A percentile compares a stretch with the other conserved stretches of the same genome.
Conservation (phyloP, 2,888 invertebrate species). For the Zeuzera pyrina region DNA sequence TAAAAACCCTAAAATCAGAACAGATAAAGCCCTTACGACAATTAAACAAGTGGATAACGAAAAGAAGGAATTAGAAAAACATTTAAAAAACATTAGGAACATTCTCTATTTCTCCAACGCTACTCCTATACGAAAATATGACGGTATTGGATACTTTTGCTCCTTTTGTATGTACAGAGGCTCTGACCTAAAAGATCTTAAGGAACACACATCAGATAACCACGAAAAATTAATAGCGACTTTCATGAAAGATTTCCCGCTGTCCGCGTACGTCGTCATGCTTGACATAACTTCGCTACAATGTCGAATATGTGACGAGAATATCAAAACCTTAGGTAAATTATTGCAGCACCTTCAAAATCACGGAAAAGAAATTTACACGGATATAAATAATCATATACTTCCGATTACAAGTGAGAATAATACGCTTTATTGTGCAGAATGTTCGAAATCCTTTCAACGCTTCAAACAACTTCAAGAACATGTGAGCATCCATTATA, state of each 20-base stretch:
- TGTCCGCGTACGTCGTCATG: neutral
- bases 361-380: conserved; percentile 1
- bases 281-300: neutral
- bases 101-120: neutral
- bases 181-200: neutral
- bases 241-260: neutral
- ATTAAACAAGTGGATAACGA: neutral
- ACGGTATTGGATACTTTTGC: neutral
- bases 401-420: conserved; percentile 18
- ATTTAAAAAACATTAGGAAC: neutral
- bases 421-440: conserved; percentile 1
- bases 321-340: neutral
- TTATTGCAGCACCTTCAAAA: neutral
- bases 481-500: conserved; percentile 19
- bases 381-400: conserved; percentile 18
- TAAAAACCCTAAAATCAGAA: neutral
- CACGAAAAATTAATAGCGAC: neutral
- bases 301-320: neutral
- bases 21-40: neutral
- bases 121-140: neutral
- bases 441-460: neutral
- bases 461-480: too few species aligned
- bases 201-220: neutral
- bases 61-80: neutral
- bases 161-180: neutral